A percentile compares a stretch with the other conserved stretches of the same genome.
These are phyloP conservation scores for Polyergus mexicanus DNA, from an alignment of 1,140 invertebrate species.

Conservation along the genomic window DNA sequence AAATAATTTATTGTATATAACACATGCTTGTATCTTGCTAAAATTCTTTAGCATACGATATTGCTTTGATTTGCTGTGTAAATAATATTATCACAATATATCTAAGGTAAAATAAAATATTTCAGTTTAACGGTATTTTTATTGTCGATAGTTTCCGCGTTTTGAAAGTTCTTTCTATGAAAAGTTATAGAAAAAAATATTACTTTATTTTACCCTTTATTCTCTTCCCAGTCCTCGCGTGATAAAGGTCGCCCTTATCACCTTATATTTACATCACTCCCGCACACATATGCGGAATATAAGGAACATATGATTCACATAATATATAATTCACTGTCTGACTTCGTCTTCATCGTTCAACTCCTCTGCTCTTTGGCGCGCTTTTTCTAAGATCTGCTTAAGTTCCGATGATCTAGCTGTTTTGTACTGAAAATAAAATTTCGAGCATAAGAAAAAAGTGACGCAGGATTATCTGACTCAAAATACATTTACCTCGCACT, in stretches of 20 bases:
- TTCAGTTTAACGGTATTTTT: neutral
- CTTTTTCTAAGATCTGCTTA: conserved; percentile 89
- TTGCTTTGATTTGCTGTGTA: conserved; percentile 24
- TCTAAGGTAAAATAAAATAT: conserved; percentile 31
- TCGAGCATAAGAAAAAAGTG: conserved; percentile 17
- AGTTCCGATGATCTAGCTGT: conserved; percentile 90
- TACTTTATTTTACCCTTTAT: conserved; percentile 28
- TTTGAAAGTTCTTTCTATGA: neutral
- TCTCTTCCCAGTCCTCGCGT: neutral
- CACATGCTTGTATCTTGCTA: neutral
- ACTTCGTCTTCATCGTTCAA: conserved; percentile 40
- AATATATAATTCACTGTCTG: conserved; percentile 14
- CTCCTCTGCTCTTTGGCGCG: conserved; percentile 88
- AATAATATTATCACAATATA: conserved; percentile 26
- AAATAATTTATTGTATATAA: conserved; percentile 18
- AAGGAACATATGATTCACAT: neutral
- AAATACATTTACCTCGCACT: conserved; percentile 90
- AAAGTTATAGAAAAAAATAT: conserved; percentile 1
- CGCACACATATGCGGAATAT: neutral
- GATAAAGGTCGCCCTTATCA: conserved; percentile 53
- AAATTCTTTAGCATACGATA: conserved; percentile 15
- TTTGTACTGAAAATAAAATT: conserved; percentile 88
- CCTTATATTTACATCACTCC: neutral
- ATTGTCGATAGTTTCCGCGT: neutral
- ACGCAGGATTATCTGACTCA: neutral